Percentiles rank a stretch among this genome's conserved stretches.
Conservation (phyloP, 2,888 invertebrate genomes). For the Hybos culiciformis region DNA sequence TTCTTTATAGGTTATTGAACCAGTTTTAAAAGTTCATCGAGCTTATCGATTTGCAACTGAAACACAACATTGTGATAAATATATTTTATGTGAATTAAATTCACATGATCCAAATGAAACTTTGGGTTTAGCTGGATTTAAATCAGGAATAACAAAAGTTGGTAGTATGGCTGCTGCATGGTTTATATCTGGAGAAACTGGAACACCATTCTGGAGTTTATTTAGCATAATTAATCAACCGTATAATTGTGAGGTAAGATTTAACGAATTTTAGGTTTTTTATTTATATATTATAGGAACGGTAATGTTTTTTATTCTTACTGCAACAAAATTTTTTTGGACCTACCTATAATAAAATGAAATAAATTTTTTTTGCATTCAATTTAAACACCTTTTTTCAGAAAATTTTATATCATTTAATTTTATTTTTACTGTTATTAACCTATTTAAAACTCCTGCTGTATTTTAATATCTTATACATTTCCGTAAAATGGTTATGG, state of each 20-base stretch:
- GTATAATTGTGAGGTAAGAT: conserved; percentile 56
- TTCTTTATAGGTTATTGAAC: conserved; percentile 56
- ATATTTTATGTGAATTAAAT: conserved; percentile 66
- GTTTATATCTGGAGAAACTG: conserved; percentile 58
- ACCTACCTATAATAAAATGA: too few relatives aligned
- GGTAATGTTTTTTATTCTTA: too few relatives aligned
- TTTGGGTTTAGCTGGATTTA: conserved; percentile 48
- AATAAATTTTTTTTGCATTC: conserved; percentile 1
- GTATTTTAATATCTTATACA: too few relatives aligned
- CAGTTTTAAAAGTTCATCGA: conserved; percentile 65
- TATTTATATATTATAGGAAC: background rate
- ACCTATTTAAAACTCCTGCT: conserved; percentile 2
- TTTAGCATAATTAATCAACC: conserved; percentile 61
- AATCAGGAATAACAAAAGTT: conserved; percentile 55
- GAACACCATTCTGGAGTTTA: conserved; percentile 63
- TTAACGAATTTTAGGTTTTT: background rate
- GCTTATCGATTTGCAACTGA: conserved; percentile 60
- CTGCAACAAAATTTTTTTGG: too few relatives aligned
- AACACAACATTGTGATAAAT: conserved; percentile 60
- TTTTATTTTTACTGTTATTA: too few relatives aligned
- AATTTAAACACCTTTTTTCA: conserved; percentile 12
- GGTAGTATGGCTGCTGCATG: conserved; percentile 65
- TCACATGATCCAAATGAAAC: conserved; percentile 43
- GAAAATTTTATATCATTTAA: too few relatives aligned
- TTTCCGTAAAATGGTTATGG: too few relatives aligned